Evolutionary conservation across 2,888 invertebrate species (phyloP).

Genomic region (Allophyes oxyacanthae): DNA sequence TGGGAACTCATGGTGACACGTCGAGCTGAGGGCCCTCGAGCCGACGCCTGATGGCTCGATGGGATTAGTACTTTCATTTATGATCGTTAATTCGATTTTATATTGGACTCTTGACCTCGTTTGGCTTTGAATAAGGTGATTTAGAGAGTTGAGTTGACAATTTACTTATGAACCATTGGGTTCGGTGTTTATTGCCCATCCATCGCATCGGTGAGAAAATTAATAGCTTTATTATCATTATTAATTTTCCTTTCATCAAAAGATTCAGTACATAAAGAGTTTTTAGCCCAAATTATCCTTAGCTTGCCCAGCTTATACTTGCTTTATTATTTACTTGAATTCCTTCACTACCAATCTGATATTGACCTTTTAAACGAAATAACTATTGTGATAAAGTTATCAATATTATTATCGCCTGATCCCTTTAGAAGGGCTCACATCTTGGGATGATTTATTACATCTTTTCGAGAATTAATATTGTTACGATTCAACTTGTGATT

Average conservation of each 20-base stretch:
- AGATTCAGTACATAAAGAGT: neutral
- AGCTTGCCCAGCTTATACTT: too few relatives aligned
- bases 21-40: conserved; percentile 46
- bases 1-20: conserved; percentile 51
- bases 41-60: conserved; percentile 42
- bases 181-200: conserved; percentile 23
- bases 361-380: neutral
- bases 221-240: neutral
- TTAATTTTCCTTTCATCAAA: too few relatives aligned
- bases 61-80: conserved; percentile 51
- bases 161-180: conserved; percentile 16
- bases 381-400: conserved; percentile 15
- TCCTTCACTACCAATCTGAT: neutral
- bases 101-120: conserved; percentile 44
- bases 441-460: conserved; percentile 38
- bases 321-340: too few relatives aligned
- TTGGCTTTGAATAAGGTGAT: conserved; percentile 26
- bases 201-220: conserved; percentile 26
- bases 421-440: conserved; percentile 22
- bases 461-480: conserved; percentile 41
- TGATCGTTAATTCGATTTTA: conserved; percentile 53
- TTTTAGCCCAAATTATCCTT: neutral
- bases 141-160: conserved; percentile 37
- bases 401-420: conserved; percentile 22
- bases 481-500: conserved; percentile 43